Evolutionary conservation across 1,140 invertebrate species (phyloP).

Genomic region (Drosophila prosaltans): DNA sequence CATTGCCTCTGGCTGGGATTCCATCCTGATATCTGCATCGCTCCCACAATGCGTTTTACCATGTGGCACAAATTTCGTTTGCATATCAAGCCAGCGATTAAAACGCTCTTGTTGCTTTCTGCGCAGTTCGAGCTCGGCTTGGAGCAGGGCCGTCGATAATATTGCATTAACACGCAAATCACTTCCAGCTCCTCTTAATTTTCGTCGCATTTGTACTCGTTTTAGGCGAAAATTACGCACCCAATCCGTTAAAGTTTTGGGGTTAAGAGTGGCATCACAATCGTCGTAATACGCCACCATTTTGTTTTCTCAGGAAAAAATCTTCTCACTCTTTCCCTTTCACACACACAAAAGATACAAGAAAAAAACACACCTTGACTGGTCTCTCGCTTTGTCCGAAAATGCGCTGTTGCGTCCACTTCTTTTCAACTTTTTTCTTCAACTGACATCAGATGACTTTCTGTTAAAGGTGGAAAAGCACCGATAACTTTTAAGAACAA

Average conservation of each 20-base stretch:
- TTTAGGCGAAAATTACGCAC: conserved; percentile 80
- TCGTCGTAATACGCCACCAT: conserved; percentile 68
- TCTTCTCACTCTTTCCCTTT: conserved; percentile 24
- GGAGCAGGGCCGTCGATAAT: conserved; percentile 72
- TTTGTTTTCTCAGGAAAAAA: conserved; percentile 42
- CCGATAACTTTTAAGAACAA: no score
- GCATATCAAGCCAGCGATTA: conserved; percentile 74
- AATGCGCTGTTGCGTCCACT: conserved; percentile 24
- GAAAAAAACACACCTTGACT: conserved; percentile 66
- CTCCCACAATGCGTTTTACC: conserved; percentile 65
- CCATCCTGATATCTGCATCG: conserved; percentile 35
- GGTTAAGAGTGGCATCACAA: conserved; percentile 52
- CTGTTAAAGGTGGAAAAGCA: no score
- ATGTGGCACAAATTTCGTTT: conserved; percentile 67
- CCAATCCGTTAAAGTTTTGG: conserved; percentile 77
- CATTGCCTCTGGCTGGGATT: conserved; percentile 24
- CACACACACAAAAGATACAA: conserved; percentile 33
- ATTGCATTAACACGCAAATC: conserved; percentile 79
- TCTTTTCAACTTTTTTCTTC: conserved; percentile 28
- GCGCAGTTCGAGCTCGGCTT: conserved; percentile 77
- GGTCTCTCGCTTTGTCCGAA: conserved; percentile 14
- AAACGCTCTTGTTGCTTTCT: conserved; percentile 81
- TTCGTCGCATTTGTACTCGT: conserved; percentile 81
- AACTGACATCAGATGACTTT: conserved; percentile 20
- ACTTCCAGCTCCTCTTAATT: conserved; percentile 64